Base-by-base conservation (phyloP, 2,888 invertebrate species). In the Cremastinae sp. region DNA sequence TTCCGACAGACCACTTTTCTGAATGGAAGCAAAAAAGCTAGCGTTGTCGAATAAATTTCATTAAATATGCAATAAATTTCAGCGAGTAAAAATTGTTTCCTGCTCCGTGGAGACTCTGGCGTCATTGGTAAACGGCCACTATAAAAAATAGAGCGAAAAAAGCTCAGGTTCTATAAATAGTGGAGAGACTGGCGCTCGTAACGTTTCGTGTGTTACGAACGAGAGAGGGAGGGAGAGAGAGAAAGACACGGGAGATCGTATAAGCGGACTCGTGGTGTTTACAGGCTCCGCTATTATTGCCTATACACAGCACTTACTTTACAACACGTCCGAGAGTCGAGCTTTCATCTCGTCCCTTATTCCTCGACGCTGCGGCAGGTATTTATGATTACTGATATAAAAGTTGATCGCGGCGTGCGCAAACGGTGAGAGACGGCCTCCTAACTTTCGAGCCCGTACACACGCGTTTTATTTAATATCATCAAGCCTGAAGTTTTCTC, bases 311-410 rank as follows among this genome's bases (percentile, higher is more conserved):
- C 53, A 61, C 65, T 65, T 70, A 73, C 65, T 76, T 70, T 70
- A 73, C 65, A 73, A 59, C 73, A 54, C 54, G 64, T 56, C 28
- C 58, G 38, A 72, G 41, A 69, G 68, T 53, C 38, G 20, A 74
- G 51, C 64, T 62, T 62, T 16, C 28, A 34, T 34, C 47, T 65
- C 20, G 58, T 59, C 53, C 12, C 8, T 43, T 34, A 36, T 14
- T 14, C 56, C 12, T n/a, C 36, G 14, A n/a, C 18, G n/a, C 3
- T 5, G 7, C 18, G n/a, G 62, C 56, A 59, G 62, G 72, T 73
- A 76, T 76, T 73, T 69, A 73, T 73, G 64, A 76, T 76, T 53
- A 53, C 54, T 54, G 76, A 73, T 64, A 69, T 73, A 76, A 76
- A 73, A 76, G 73, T 73, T 69, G 58, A 73, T 59, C 69, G 69